Evolutionary conservation across 1,140 invertebrate genomes (phyloP), one percentile per base, ranked within the genome.

Genomic region (Sycophila sp.): DNA sequence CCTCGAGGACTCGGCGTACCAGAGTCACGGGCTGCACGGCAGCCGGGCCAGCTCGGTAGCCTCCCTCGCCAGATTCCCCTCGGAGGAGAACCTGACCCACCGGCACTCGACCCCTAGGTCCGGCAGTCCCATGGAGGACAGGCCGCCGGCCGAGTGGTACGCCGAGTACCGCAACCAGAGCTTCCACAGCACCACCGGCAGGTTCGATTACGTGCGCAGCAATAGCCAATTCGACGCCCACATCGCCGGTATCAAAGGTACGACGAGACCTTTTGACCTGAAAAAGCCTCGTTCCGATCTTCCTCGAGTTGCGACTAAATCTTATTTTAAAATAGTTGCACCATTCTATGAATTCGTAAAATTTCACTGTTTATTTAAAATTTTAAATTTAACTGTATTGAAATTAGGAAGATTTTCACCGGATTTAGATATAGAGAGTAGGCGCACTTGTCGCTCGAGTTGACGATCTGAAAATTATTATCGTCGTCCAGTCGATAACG

Each of bases 211-310:
- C 74, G 83, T 89, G 38, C 87, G 91, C 75, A 94, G 91, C 82
- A 92, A 90, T 81, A 92, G 91, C 74, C 92, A 95, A 81, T 94
- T 93, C 82, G 94, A 96, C 81, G 90, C 91, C n/a, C 94, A 95
- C 84, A 96, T 96, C 81, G 91, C 90, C 70, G 89, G 92, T 85
- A 94, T 94, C 77, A 91, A 92, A 94, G 94, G 94, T 95, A 90
- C 84, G 49, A 26, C 19, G 28, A 32, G 22, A 59, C 2, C 11
- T 42, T 42, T 19, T 42, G 0, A 42, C n/a, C n/a, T n/a, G n/a
- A n/a, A n/a, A n/a, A n/a, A n/a, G n/a, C n/a, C n/a, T n/a, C n/a
- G n/a, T n/a, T n/a, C n/a, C n/a, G n/a, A n/a, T n/a, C 2, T 26
- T 6, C n/a, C n/a, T n/a, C n/a, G 13, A 4, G 26, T 51, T 26